These are phyloP conservation scores for Stegodyphus dumicola DNA, from an alignment of 1,140 invertebrate species.

Conservation along the genomic window DNA sequence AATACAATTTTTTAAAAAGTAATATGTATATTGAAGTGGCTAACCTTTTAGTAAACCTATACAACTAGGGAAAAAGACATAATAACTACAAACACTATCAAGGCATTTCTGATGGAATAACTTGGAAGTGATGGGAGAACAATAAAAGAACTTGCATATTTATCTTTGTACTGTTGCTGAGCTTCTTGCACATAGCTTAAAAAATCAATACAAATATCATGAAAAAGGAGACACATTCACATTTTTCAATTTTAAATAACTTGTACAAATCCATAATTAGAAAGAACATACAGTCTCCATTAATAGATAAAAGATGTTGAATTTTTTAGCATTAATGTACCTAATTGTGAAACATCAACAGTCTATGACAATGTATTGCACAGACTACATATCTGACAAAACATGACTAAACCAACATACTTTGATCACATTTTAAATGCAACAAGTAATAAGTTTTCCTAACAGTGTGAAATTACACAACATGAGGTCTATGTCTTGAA, in stretches of 20 bases:
- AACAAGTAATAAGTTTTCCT: constrained; percentile 30
- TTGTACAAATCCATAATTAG: background rate
- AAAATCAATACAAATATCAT: constrained; percentile 7
- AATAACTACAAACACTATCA: background rate
- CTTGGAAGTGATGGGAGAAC: background rate
- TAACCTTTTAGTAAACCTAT: constrained; percentile 4
- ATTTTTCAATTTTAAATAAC: background rate
- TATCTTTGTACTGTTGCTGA: constrained; percentile 16
- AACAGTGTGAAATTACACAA: constrained; percentile 34
- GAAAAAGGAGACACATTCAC: background rate
- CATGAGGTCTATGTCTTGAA: constrained; percentile 25
- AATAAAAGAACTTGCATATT: background rate
- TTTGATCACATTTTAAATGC: constrained; percentile 52
- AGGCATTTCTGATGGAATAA: background rate
- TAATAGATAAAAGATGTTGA: background rate
- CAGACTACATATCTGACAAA: constrained; percentile 17
- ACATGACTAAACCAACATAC: constrained; percentile 36
- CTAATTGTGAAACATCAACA: constrained; percentile 1
- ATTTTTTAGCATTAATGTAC: background rate
- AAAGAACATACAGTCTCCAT: background rate
- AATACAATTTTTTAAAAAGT: background rate
- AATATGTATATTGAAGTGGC: constrained; percentile 52
- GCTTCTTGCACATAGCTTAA: constrained; percentile 3
- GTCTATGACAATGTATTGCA: background rate
- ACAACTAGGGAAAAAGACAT: background rate